Base-by-base conservation (phyloP, 2,888 invertebrate species). In the Brenthis hecate region DNA sequence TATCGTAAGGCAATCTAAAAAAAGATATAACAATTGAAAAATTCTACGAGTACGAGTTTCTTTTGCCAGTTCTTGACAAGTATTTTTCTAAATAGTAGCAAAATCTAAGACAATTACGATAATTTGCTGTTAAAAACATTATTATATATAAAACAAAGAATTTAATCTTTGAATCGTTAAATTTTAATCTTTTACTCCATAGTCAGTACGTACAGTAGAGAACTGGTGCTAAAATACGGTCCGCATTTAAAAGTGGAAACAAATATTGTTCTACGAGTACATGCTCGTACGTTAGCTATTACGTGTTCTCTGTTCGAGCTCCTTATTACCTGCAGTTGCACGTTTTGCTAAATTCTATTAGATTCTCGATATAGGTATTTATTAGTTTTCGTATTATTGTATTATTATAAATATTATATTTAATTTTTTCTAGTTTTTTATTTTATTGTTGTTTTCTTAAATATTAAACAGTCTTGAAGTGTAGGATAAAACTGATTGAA, bases 191-290 rank as follows among this genome's bases (percentile, higher is more conserved):
- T 43, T 43, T 11, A 8, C 11, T 11, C 11, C 72, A 13, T 57
- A 71, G 53, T 73, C 1, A 32, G 74, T 70, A 73, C 73, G 32
- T 19, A 23, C 65, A 57, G 23, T 51, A 13, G 64, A 67, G 68
- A 50, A 65, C 71, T 13, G 69, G 65, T 70, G 68, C 68, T 67
- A 73, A 73, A 73, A 74, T 73, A 69, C 69, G 69, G 66, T 69
- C 43, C 71, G 72, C 75, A 73, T 74, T 75, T 76, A 76, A 75
- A 76, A 76, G 69, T 69, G 73, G 62, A 72, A 75, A 75, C 75
- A 75, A 76, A 76, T 74, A 75, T 75, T 73, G 72, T 73, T 69
- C 66, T 56, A 53, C 53, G 8, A 56, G 61, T 28, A 28, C 28
- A 28, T 28, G 28, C 62, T 61, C 57, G 56, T 36, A 50, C 53